Evolutionary conservation across 2,113 vertebrate genomes (phyloP), one percentile per base, ranked within the genome.

Genomic region (Ptilorrhoa leucosticta): DNA sequence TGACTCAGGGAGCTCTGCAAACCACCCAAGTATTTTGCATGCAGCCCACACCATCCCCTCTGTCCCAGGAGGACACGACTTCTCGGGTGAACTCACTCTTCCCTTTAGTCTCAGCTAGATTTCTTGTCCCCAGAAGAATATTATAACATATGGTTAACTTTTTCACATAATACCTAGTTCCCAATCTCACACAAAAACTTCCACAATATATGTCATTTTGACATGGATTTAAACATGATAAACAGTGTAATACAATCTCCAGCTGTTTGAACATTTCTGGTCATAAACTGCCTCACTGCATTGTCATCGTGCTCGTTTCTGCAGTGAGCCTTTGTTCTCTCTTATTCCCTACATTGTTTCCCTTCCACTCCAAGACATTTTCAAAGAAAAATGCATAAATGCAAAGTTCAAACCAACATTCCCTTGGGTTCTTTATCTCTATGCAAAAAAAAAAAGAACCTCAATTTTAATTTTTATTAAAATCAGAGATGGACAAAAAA

Each of bases 191-290:
- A 89, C 90, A 93, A 80, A 94, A 93, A 54, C 87, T 88, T 95
- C 87, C 91, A 80, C 54, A 63, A 58, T 88, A 65, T 95, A 77
- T 83, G 93, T 90, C 91, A 86, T 93, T 95, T 88, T 93, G 95
- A 97, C 96, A 94, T 3, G 56, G 93, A 76, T 92, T 97, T 97
- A 96, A 94, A 96, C 82, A 90, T 95, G 94, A 97, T 94, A 97
- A 96, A 97, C 93, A 96, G 82, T 80, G 94, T 83, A 96, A 96
- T 94, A 89, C 87, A 83, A 96, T 93, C 94, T 90, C 84, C 95
- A 96, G 93, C 94, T 97, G 96, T 96, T 96, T 89, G 94, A 96
- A 87, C 87, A 83, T 58, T 90, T 90, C 91, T 93, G 66, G 54
- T 65, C 93, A 94, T 96, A 94, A 96, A 94, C 65, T 57, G 91